Base-by-base conservation (phyloP, 1,140 invertebrate species). In the Lithobius niger region DNA sequence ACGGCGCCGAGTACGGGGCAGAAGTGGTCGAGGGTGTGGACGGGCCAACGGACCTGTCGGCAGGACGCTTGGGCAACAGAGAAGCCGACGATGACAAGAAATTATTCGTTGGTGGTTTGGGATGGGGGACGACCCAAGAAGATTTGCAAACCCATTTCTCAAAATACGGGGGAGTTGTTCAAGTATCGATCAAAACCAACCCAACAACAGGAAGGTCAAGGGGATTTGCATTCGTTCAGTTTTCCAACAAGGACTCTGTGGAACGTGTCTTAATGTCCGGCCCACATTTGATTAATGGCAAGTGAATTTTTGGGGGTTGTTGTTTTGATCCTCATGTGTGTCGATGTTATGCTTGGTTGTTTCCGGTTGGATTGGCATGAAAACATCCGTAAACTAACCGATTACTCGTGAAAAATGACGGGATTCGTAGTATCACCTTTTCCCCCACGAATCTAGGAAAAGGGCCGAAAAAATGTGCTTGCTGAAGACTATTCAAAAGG, bases 81-180 rank as follows among this genome's bases (percentile, higher is more conserved):
- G 19, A 47, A 18, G 44, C 10, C 10, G 44, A 47, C 44, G 44
- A 47, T 21, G 44, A 47, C 82, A 96, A 92, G 78, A 97, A 97
- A 82, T 81, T 97, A 61, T 97, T 97, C 82, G 89, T 96, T 74
- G 93, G 93, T 67, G 92, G 90, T 57, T 75, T 97, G 57, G 94
- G 89, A 77, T 96, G 92, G 90, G 89, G 95, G 79, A 96, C 92
- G 22, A 88, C 88, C 70, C 90, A 96, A 92, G 89, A 90, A 82
- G 90, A 94, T 78, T 74, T 95, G 45, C 79, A 86, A 63, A 87
- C 92, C 64, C 86, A 93, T 72, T 94, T 94, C 71, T 78, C 82
- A 60, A 79, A 84, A 64, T 92, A 84, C 74, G 89, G 89, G 56
- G 86, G 89, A 66, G 90, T 94, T 62, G 87, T 90, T 66, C 89